phyloP scores from a whole-genome alignment of 2,888 invertebrate species.

The Oeneis ivallda region DNA sequence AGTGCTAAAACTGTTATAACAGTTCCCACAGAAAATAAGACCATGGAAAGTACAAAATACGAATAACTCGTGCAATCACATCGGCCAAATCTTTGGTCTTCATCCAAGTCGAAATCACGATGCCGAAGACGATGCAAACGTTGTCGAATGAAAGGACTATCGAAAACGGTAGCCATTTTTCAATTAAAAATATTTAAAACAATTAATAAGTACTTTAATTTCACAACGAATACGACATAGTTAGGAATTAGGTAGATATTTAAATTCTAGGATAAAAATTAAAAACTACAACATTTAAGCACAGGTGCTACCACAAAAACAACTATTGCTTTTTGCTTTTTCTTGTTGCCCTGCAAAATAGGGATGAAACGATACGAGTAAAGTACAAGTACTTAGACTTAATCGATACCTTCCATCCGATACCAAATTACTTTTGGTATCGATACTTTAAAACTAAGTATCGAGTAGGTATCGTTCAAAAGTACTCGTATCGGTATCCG shows the following conservation, averaged over 20 bases:
- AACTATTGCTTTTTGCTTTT: slow-evolving; percentile 27
- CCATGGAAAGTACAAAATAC: slow-evolving; percentile 83
- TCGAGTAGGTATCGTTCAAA: too few relatives aligned
- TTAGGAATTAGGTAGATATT: slow-evolving; percentile 18
- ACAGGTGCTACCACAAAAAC: slow-evolving; percentile 32
- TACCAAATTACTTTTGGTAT: too few relatives aligned
- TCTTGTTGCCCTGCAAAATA: too few relatives aligned
- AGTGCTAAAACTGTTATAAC: slow-evolving; percentile 84
- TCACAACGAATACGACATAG: slow-evolving; percentile 37
- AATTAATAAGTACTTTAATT: slow-evolving; percentile 43
- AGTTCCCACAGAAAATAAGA: slow-evolving; percentile 83
- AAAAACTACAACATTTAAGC: slow-evolving; percentile 39
- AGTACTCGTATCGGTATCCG: too few relatives aligned
- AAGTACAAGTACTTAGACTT: too few relatives aligned
- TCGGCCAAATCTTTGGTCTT: slow-evolving; percentile 83
- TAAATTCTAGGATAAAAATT: slow-evolving; percentile 40
- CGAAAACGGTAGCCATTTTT: slow-evolving; percentile 84
- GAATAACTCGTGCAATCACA: slow-evolving; percentile 86
- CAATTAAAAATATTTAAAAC: slow-evolving; percentile 40
- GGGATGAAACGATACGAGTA: too few relatives aligned
- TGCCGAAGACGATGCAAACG: slow-evolving; percentile 82
- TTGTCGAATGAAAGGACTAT: slow-evolving; percentile 83
- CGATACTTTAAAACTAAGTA: too few relatives aligned
- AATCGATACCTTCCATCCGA: too few relatives aligned
- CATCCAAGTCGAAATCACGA: slow-evolving; percentile 82